These are phyloP conservation scores for Crypturellus undulatus DNA, from an alignment of 2,113 vertebrate genomes.

Conservation along the genomic window DNA sequence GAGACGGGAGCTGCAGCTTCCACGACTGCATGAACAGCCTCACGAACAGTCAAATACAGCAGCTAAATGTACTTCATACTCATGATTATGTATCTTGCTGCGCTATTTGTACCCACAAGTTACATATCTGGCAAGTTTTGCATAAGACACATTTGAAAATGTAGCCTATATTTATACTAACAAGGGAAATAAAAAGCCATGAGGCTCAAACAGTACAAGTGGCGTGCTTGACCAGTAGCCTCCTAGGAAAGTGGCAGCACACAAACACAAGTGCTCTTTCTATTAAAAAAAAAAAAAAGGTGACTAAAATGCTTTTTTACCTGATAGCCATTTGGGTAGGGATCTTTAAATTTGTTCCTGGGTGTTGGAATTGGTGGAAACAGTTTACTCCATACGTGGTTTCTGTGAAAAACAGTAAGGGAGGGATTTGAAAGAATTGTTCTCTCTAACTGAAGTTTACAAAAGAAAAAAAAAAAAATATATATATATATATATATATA, in stretches of 20 bases:
- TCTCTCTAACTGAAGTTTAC: accelerated
- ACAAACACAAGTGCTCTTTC: background rate
- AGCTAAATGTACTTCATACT: accelerated
- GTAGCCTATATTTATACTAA: background rate
- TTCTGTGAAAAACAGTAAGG: constrained; percentile 23
- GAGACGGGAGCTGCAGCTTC: accelerated
- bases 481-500: too few relatives aligned
- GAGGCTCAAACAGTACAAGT: background rate
- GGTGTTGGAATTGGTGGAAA: constrained; percentile 74
- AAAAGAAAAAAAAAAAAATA: background rate
- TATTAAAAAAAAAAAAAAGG: accelerated
- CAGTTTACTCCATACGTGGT: constrained; percentile 57
- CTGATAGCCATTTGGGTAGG: constrained; percentile 32
- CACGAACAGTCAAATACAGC: background rate
- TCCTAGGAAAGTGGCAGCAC: background rate
- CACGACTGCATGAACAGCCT: background rate
- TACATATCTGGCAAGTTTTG: background rate
- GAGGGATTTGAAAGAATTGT: background rate
- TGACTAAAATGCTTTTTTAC: constrained; percentile 33
- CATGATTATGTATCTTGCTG: accelerated
- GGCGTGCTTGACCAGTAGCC: accelerated
- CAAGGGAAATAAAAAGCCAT: background rate
- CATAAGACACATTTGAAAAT: too few relatives aligned
- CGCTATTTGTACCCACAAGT: background rate
- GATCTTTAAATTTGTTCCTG: constrained; percentile 62